Conservation (phyloP, 1,140 invertebrate genomes). For the Bombus terrestris region DNA sequence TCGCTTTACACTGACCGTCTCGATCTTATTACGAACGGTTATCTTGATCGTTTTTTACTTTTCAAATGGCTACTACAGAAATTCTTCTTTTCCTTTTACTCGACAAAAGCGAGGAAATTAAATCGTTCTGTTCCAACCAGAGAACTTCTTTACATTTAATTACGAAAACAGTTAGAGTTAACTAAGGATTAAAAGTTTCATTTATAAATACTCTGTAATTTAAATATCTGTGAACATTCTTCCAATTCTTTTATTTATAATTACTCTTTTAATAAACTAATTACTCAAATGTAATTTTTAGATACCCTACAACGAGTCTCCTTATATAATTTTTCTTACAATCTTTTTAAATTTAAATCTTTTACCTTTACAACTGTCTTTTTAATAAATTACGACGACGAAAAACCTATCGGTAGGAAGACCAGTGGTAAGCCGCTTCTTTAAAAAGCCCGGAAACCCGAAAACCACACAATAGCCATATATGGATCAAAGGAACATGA, state of each 20-base stretch:
- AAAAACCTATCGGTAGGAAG: not conserved
- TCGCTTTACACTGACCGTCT: conserved; percentile 1
- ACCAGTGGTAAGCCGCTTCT: not conserved
- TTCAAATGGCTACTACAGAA: not conserved
- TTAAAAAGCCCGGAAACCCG: conserved; percentile 27
- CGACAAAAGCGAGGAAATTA: not conserved
- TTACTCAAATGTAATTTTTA: too few relatives aligned
- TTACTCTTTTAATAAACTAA: too few relatives aligned
- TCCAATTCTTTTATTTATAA: not conserved
- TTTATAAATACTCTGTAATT: not conserved
- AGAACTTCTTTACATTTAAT: not conserved
- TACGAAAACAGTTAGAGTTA: not conserved
- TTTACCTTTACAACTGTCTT: not conserved
- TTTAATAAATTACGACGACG: not conserved
- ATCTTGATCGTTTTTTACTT: not conserved
- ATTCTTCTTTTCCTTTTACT: not conserved
- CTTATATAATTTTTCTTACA: not conserved
- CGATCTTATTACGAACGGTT: not conserved
- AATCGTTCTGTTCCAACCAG: not conserved
- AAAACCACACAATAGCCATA: conserved; percentile 24
- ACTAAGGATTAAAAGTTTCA: not conserved
- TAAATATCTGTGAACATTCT: not conserved
- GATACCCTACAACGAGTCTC: too few relatives aligned
- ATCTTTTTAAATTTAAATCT: not conserved
- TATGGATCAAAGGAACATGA: conserved; percentile 6